Conservation (phyloP, 2,797 vertebrate species). For the Myioborus melanocephalus region DNA sequence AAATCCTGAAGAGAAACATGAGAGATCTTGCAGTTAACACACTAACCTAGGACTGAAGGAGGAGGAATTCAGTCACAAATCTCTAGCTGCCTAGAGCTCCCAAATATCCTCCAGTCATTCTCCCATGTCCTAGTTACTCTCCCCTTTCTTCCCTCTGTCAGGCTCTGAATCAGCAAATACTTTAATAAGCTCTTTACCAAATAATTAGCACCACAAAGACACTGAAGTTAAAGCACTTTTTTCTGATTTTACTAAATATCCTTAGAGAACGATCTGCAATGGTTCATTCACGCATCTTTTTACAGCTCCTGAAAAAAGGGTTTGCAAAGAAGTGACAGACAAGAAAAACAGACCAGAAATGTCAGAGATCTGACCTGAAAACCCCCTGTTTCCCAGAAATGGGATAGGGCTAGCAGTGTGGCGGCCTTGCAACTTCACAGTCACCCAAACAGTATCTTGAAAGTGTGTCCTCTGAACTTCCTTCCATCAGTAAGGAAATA, state of each 20-base stretch:
- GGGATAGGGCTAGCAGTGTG: background rate
- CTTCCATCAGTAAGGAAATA: background rate
- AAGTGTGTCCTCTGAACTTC: background rate
- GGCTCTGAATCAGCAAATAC: background rate
- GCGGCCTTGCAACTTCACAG: background rate
- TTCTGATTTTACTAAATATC: background rate
- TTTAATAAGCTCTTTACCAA: background rate
- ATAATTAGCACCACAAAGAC: background rate
- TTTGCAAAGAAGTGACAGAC: background rate
- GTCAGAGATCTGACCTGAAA: background rate
- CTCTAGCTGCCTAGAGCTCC: background rate
- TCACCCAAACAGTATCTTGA: background rate
- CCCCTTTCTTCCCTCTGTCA: background rate
- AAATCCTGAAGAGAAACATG: constrained; percentile 83
- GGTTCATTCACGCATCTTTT: background rate
- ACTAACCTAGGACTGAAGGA: background rate
- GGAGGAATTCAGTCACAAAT: background rate
- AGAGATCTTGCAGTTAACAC: background rate
- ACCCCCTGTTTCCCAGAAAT: background rate
- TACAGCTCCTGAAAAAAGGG: background rate
- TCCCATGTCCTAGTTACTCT: background rate
- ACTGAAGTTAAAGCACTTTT: background rate
- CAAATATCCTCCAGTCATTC: background rate
- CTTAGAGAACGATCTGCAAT: background rate
- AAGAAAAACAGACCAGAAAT: background rate